Conservation (phyloP, 1,140 invertebrate genomes). For the Magallana ariakensis region DNA sequence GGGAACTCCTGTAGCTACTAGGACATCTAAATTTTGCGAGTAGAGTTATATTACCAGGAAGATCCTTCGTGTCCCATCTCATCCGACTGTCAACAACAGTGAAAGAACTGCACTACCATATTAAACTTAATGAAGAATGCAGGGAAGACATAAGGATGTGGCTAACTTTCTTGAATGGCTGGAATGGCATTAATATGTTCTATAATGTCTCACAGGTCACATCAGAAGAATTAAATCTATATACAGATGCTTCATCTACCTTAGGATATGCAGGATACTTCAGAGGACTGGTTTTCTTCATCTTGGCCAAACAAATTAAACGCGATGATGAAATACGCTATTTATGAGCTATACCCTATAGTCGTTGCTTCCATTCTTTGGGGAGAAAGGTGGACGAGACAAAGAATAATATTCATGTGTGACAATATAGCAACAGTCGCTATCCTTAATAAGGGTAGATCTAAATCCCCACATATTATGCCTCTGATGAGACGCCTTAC, state of each 20-base stretch:
- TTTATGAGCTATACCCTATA: slow-evolving; percentile 50
- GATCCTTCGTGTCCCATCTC: slow-evolving; percentile 45
- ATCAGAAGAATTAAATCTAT: not conserved
- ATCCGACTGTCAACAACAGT: slow-evolving; percentile 20
- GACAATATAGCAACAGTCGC: slow-evolving; percentile 53
- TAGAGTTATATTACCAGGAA: slow-evolving; percentile 36
- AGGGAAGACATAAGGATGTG: slow-evolving; percentile 44
- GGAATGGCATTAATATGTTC: slow-evolving; percentile 43
- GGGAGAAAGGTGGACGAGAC: slow-evolving; percentile 42
- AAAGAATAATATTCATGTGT: slow-evolving; percentile 49
- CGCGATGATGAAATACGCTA: not conserved
- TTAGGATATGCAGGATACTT: slow-evolving; percentile 49
- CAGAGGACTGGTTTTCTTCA: slow-evolving; percentile 39
- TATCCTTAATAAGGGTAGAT: too few relatives aligned
- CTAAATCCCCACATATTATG: not conserved
- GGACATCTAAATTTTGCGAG: slow-evolving; percentile 50
- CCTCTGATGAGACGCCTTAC: slow-evolving; percentile 21
- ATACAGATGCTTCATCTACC: slow-evolving; percentile 2
- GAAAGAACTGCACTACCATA: slow-evolving; percentile 29
- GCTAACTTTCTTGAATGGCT: slow-evolving; percentile 26
- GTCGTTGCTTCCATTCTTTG: slow-evolving; percentile 54
- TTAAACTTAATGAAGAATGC: slow-evolving; percentile 41
- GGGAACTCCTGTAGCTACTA: slow-evolving; percentile 42
- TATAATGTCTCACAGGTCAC: not conserved
- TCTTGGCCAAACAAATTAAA: not conserved